phyloP scores from a whole-genome alignment of 35 echinoderm and acorn worm genomes.

The Heliocidaris tuberculata region DNA sequence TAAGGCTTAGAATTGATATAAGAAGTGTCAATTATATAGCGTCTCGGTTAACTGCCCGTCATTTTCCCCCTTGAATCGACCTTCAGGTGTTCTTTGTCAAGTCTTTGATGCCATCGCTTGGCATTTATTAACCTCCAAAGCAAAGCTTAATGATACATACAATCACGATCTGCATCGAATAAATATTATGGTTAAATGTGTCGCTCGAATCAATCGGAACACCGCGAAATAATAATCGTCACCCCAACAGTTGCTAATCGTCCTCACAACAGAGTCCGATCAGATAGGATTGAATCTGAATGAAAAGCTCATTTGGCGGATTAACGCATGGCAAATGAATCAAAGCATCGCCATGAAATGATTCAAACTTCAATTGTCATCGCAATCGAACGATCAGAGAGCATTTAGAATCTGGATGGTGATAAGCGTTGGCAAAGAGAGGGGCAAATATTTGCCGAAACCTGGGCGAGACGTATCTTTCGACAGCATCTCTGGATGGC shows the following conservation, averaged over 20 bases:
- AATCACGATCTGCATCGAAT: neutral
- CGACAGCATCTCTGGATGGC: neutral
- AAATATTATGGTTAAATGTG: conserved; percentile 14
- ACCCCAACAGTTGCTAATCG: neutral
- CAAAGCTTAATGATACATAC: neutral
- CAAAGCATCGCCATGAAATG: neutral
- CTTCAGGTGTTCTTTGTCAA: neutral
- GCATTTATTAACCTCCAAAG: neutral
- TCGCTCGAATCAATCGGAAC: neutral
- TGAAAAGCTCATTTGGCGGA: neutral
- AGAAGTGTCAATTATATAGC: neutral
- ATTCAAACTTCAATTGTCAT: neutral
- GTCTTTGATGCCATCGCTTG: neutral
- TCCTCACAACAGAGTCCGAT: neutral
- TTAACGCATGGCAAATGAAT: neutral
- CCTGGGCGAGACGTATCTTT: neutral
- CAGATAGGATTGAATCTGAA: neutral
- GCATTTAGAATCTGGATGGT: neutral
- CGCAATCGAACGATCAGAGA: neutral
- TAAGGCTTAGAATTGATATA: too few relatives aligned
- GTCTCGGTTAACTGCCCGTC: neutral
- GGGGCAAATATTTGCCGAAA: conserved; percentile 1
- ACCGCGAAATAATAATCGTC: neutral
- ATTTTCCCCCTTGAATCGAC: neutral
- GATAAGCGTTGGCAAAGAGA: neutral